phyloP scores from a whole-genome alignment of 2,113 vertebrate genomes.

The Alethe diademata region DNA sequence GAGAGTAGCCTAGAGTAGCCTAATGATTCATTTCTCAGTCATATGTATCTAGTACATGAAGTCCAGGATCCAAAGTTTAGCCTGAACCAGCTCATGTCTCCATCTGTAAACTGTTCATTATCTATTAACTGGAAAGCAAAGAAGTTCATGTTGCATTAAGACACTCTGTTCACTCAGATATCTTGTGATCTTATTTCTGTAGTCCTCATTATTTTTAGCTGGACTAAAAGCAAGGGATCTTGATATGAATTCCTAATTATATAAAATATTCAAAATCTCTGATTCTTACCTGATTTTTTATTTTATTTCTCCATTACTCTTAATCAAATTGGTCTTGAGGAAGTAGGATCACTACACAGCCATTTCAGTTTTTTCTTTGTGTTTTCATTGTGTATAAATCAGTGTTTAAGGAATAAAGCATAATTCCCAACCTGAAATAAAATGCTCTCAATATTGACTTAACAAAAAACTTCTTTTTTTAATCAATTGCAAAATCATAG shows the following conservation, averaged over 20 bases:
- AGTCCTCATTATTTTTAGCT: neutral
- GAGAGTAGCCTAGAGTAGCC: neutral
- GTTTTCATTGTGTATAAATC: neutral
- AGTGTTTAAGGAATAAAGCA: neutral
- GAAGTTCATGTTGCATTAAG: neutral
- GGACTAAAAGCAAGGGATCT: neutral
- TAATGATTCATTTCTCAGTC: conserved; percentile 22
- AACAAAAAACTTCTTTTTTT: neutral
- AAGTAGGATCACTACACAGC: rapidly evolving
- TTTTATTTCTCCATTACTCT: neutral
- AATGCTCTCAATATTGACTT: neutral
- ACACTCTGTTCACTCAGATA: neutral
- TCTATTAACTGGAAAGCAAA: neutral
- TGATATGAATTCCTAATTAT: neutral
- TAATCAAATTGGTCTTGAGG: neutral
- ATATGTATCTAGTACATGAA: neutral
- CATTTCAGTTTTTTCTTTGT: neutral
- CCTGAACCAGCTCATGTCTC: neutral
- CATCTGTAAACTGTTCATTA: neutral
- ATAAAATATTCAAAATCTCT: neutral
- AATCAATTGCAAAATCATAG: neutral
- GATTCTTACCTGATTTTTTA: neutral
- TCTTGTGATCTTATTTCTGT: neutral
- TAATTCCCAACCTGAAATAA: neutral
- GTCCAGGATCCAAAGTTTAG: neutral